phyloP scores from a whole-genome alignment of 2,797 vertebrate species.

The Cryptoprocta ferox region DNA sequence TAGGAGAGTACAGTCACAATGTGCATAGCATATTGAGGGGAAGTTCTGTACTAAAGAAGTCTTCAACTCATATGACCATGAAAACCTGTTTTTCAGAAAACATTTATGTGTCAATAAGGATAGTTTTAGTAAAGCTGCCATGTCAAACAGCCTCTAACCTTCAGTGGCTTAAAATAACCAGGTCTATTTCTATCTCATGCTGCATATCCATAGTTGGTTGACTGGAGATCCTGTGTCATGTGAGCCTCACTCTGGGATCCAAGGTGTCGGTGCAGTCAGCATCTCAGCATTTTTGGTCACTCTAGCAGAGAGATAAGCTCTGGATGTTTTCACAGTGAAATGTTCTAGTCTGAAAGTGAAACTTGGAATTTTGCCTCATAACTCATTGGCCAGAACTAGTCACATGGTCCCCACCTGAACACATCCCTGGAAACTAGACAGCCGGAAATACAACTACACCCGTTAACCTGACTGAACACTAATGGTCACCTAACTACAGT shows the following conservation, averaged over 20 bases:
- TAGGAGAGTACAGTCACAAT: too few species aligned
- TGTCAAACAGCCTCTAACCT: not conserved
- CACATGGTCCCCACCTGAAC: not conserved
- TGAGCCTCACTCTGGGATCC: not conserved
- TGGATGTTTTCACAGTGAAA: not conserved
- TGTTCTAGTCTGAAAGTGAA: slow-evolving; percentile 35
- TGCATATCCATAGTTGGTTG: not conserved
- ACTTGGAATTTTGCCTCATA: not conserved
- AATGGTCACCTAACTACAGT: not conserved
- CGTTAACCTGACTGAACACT: not conserved
- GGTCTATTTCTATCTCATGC: not conserved
- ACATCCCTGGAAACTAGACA: not conserved
- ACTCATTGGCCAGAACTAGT: not conserved
- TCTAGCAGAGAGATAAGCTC: not conserved
- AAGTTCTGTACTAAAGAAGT: not conserved
- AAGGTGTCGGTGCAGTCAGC: not conserved
- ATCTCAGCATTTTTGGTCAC: not conserved
- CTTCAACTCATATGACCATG: not conserved
- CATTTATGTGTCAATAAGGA: not conserved
- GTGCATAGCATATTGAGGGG: not conserved
- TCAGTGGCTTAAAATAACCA: not conserved
- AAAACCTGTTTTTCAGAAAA: slow-evolving; percentile 5
- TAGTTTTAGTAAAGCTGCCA: not conserved
- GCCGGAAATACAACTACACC: not conserved
- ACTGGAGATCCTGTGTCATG: not conserved